These are phyloP conservation scores for Anoura caudifer DNA, from an alignment of 2,113 vertebrate genomes.

Conservation along the genomic window DNA sequence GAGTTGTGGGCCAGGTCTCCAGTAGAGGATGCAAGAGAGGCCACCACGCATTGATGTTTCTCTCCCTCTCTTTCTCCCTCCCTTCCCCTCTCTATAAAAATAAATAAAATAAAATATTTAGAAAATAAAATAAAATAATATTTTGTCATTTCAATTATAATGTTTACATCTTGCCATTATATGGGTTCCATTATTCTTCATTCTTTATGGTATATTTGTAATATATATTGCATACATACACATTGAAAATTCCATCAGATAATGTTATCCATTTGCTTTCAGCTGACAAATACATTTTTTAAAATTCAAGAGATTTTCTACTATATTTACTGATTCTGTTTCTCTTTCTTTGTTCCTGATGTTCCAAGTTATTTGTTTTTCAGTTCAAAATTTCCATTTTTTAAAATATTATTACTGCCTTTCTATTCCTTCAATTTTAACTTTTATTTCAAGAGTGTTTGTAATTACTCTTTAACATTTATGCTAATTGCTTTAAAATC, in stretches of 20 bases:
- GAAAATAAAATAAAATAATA: not conserved
- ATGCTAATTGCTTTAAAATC: not conserved
- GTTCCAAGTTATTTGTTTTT: not conserved
- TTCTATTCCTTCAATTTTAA: not conserved
- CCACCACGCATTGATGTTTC: too few relatives aligned
- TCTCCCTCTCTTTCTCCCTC: too few relatives aligned
- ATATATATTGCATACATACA: not conserved
- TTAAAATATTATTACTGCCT: not conserved
- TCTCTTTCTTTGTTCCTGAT: not conserved
- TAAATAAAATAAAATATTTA: too few relatives aligned
- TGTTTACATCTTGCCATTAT: not conserved
- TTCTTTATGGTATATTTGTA: not conserved
- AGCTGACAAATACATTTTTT: not conserved
- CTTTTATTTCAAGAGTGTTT: not conserved
- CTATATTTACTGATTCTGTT: not conserved
- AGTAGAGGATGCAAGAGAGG: too few relatives aligned
- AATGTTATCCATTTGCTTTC: not conserved
- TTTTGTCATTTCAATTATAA: not conserved
- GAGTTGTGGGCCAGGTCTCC: too few relatives aligned
- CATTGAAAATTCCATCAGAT: not conserved
- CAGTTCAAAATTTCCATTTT: not conserved
- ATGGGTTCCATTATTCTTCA: not conserved
- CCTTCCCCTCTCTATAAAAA: too few relatives aligned
- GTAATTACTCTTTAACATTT: not conserved
- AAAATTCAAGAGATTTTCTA: not conserved